Evolutionary conservation across 2,797 vertebrate species (phyloP).

Genomic region (Morus bassanus): DNA sequence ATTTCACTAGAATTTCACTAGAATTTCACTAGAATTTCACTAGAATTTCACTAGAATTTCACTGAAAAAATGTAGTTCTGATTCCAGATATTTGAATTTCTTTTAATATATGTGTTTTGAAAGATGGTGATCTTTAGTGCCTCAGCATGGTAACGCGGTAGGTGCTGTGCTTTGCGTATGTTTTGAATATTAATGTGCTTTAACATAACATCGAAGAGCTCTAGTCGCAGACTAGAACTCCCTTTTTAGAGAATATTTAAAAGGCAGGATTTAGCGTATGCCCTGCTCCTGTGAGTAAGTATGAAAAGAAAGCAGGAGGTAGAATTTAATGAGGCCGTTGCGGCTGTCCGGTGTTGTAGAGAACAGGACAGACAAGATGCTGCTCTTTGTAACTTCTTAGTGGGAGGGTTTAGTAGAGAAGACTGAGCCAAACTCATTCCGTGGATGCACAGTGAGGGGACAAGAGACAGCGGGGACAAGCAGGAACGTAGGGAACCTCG

Average conservation of each 20-base stretch:
- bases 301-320: not conserved
- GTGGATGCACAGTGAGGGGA: not conserved
- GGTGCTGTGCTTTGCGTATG: not conserved
- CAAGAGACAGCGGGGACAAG: not conserved
- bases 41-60: not conserved
- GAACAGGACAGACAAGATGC: not conserved
- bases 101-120: not conserved
- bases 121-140: not conserved
- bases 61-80: not conserved
- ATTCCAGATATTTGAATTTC: not conserved
- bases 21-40: not conserved
- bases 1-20: not conserved
- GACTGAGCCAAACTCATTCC: fast-evolving
- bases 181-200: not conserved
- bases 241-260: not conserved
- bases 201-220: not conserved
- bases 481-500: not conserved
- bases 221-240: not conserved
- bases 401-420: not conserved
- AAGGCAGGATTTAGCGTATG: not conserved
- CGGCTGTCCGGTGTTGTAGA: not conserved
- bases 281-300: not conserved
- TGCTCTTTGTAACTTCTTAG: not conserved
- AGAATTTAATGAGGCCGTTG: not conserved
- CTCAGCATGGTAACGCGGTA: fast-evolving